These are phyloP conservation scores for Parapsyche elsis DNA, from an alignment of 1,140 invertebrate genomes.

Conservation along the genomic window DNA sequence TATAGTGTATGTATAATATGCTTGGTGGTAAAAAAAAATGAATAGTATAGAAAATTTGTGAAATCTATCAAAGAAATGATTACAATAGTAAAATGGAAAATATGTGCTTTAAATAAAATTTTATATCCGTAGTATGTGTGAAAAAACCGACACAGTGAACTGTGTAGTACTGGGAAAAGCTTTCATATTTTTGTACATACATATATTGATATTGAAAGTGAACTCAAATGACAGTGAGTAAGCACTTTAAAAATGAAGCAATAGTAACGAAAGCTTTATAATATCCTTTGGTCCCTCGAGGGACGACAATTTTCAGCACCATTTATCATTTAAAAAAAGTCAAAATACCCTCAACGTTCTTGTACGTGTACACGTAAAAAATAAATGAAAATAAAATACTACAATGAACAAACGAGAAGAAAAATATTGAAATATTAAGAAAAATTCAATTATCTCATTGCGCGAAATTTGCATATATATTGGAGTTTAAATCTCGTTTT, in stretches of 20 bases:
- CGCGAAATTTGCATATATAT: slow-evolving; percentile 13
- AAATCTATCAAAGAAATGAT: too few species aligned
- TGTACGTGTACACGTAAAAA: neutral
- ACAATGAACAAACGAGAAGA: too few species aligned
- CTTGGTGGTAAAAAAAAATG: too few species aligned
- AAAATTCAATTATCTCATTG: slow-evolving; percentile 22
- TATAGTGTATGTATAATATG: too few species aligned
- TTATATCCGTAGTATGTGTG: too few species aligned
- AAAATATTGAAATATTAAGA: slow-evolving; percentile 2
- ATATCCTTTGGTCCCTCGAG: slow-evolving; percentile 21
- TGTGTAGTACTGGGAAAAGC: slow-evolving; percentile 1
- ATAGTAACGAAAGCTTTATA: slow-evolving; percentile 29
- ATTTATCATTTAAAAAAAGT: slow-evolving; percentile 20
- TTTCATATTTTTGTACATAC: slow-evolving; percentile 8
- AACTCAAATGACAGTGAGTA: slow-evolving; percentile 30
- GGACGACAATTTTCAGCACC: slow-evolving; percentile 19
- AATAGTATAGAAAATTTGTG: too few species aligned
- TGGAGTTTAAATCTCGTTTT: neutral
- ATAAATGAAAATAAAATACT: neutral
- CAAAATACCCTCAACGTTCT: neutral
- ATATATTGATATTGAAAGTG: slow-evolving; percentile 14
- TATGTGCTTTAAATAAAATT: too few species aligned
- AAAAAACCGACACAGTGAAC: too few species aligned
- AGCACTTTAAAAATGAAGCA: slow-evolving; percentile 21
- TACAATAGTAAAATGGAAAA: too few species aligned